phyloP scores from a whole-genome alignment of 1,140 invertebrate species.

The Zaprionus inermis region DNA sequence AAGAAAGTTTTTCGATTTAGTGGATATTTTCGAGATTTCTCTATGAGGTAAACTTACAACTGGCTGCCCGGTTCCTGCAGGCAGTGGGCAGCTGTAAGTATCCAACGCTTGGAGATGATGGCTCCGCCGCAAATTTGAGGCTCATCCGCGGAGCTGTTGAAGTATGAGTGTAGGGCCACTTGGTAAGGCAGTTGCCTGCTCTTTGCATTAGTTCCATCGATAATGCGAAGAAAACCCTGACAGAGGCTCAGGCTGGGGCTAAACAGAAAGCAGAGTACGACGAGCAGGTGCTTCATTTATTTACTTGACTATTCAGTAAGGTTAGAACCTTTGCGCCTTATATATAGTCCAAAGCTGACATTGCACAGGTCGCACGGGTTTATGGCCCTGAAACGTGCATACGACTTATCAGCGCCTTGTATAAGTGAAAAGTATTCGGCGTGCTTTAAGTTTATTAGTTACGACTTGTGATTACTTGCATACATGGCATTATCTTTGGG shows the following conservation, averaged over 20 bases:
- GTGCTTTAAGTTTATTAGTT: slow-evolving; percentile 57
- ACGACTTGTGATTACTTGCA: not conserved
- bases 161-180: slow-evolving; percentile 35
- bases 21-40: not conserved
- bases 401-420: slow-evolving; percentile 22
- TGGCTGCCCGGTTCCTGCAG: slow-evolving; percentile 25
- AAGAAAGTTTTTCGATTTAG: not conserved
- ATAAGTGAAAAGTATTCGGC: slow-evolving; percentile 28
- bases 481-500: slow-evolving; percentile 28
- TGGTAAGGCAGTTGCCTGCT: slow-evolving; percentile 51
- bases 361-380: slow-evolving; percentile 15
- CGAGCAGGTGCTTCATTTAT: slow-evolving; percentile 34
- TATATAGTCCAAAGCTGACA: slow-evolving; percentile 32
- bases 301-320: not conserved
- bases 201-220: slow-evolving; percentile 46
- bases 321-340: not conserved
- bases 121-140: slow-evolving; percentile 52
- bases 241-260: not conserved
- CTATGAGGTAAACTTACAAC: slow-evolving; percentile 35
- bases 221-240: slow-evolving; percentile 49
- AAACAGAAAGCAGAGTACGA: slow-evolving; percentile 21
- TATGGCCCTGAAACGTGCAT: slow-evolving; percentile 33
- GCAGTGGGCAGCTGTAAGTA: slow-evolving; percentile 64
- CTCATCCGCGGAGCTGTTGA: not conserved
- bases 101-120: slow-evolving; percentile 47